phyloP scores from a whole-genome alignment of 2,113 vertebrate species.

The Colius striatus region DNA sequence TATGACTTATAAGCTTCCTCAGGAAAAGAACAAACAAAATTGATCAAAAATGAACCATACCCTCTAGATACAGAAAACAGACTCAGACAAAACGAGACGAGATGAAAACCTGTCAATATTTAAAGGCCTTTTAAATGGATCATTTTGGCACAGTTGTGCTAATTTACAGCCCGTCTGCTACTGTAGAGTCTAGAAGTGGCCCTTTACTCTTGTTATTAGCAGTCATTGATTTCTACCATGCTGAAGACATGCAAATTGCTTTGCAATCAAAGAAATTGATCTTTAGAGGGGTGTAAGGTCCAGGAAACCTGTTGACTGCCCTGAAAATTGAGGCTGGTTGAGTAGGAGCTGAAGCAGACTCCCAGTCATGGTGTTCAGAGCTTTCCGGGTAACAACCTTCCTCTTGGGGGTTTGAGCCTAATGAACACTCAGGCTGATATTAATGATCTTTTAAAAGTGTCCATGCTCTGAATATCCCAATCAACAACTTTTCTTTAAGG shows the following conservation, averaged over 20 bases:
- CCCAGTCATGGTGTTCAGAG: accelerated
- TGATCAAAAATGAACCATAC: constrained; percentile 27
- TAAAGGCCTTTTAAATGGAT: background rate
- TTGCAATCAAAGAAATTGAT: background rate
- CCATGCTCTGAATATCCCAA: background rate
- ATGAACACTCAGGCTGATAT: background rate
- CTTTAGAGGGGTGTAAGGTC: background rate
- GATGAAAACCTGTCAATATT: constrained; percentile 18
- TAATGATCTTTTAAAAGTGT: background rate
- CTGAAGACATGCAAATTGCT: background rate
- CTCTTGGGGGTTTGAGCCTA: background rate
- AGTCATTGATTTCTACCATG: background rate
- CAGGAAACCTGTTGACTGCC: background rate
- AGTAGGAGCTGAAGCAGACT: background rate
- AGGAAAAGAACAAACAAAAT: constrained; percentile 37
- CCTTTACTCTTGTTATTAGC: background rate
- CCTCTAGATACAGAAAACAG: background rate
- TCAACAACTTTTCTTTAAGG: background rate
- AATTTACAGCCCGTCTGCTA: background rate
- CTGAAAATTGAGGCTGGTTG: background rate
- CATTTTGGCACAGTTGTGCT: background rate
- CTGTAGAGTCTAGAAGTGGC: background rate
- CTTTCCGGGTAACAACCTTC: background rate
- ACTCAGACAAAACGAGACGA: background rate
- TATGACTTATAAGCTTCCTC: background rate